Percentiles rank a stretch among this genome's conserved stretches.
phyloP scores from a whole-genome alignment of 2,113 vertebrate genomes.

The Mobula birostris region DNA sequence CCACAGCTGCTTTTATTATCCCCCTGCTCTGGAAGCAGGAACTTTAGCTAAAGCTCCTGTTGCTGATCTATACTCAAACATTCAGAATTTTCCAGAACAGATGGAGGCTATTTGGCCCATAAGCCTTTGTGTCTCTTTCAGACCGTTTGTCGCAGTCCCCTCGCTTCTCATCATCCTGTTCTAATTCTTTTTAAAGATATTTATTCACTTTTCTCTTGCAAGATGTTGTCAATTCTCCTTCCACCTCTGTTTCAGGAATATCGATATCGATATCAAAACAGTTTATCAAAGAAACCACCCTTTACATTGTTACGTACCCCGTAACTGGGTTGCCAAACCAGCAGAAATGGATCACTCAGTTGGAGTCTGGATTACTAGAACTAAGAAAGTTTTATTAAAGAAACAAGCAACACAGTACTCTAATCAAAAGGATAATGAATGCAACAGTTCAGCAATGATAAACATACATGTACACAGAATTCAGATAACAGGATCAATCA shows the following conservation, averaged over 20 bases:
- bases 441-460: no score
- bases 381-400: no score
- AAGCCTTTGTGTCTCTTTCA: neutral
- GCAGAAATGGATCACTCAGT: no score
- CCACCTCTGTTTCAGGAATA: neutral
- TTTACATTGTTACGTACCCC: no score
- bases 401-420: no score
- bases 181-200: neutral
- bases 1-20: neutral
- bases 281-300: no score
- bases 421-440: no score
- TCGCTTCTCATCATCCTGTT: neutral
- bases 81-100: neutral
- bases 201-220: neutral
- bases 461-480: no score
- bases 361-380: no score
- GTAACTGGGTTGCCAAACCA: no score
- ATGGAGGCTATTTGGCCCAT: neutral
- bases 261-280: neutral
- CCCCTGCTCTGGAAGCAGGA: neutral
- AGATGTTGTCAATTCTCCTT: neutral
- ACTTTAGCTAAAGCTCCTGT: neutral
- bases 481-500: no score
- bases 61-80: neutral
- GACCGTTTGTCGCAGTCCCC: neutral